Conservation (phyloP, 2,797 vertebrate species). For the Harpagifer antarcticus region DNA sequence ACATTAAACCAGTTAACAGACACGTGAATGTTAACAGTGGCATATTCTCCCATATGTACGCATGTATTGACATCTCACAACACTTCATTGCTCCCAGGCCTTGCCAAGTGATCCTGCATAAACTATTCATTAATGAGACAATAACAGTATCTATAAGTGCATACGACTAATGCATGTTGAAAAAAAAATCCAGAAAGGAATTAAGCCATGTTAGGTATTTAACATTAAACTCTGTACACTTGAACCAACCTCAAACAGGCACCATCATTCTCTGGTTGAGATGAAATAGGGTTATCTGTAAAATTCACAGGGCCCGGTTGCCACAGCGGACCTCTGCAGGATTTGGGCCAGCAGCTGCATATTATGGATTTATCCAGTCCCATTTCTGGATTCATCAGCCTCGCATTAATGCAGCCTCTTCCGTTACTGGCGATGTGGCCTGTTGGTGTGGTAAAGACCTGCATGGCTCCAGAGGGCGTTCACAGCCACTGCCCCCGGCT, state of each 20-base stretch:
- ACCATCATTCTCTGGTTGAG: conserved; percentile 51
- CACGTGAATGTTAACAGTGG: conserved; percentile 8
- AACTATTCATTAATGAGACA: conserved; percentile 1
- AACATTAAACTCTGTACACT: conserved; percentile 11
- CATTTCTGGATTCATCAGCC: conserved; percentile 68
- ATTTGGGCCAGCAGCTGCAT: conserved; percentile 63
- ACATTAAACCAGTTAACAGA: conserved; percentile 18
- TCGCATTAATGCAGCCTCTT: conserved; percentile 55
- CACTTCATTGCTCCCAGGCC: conserved; percentile 19
- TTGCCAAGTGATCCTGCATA: neutral
- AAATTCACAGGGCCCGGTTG: conserved; percentile 50
- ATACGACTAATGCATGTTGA: neutral
- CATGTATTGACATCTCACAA: neutral
- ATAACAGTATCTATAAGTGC: neutral
- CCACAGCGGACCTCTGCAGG: conserved; percentile 41
- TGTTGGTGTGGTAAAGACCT: conserved; percentile 63
- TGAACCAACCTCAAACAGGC: conserved; percentile 42
- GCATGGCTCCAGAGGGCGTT: conserved; percentile 65
- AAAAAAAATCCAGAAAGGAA: conserved; percentile 10
- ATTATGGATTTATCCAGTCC: conserved; percentile 65
- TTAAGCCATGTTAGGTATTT: neutral
- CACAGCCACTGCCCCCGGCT: conserved; percentile 67
- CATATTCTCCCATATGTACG: conserved; percentile 18
- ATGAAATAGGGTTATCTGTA: conserved; percentile 58
- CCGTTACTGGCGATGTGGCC: conserved; percentile 52